Percentiles rank a stretch among this genome's conserved stretches.
These are phyloP conservation scores for Polyploca ridens DNA, from an alignment of 2,888 invertebrate species.

Conservation along the genomic window DNA sequence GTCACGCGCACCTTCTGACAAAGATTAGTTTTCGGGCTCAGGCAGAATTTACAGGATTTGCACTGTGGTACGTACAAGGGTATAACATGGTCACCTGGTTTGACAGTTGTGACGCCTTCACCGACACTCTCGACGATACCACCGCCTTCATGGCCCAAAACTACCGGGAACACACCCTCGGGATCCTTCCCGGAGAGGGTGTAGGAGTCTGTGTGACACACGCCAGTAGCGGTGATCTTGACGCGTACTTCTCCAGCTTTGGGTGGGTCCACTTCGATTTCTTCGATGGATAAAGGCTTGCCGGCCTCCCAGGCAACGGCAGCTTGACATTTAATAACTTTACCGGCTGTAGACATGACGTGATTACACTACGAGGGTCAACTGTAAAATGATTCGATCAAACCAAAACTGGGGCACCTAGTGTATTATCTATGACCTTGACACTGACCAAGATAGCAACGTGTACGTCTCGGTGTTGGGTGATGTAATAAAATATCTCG, in stretches of 20 bases:
- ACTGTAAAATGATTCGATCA: constrained; percentile 39
- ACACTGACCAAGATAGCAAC: constrained; percentile 22
- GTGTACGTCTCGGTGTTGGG: constrained; percentile 17
- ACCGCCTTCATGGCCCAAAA: constrained; percentile 98
- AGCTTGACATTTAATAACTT: constrained; percentile 96
- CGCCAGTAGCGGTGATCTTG: constrained; percentile 90
- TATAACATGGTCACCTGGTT: constrained; percentile 98
- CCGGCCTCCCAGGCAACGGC: constrained; percentile 99
- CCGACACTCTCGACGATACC: constrained; percentile 99
- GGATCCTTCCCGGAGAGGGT: constrained; percentile 95
- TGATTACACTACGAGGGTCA: constrained; percentile 36
- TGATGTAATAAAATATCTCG: constrained; percentile 37
- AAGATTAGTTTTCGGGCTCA: constrained; percentile 97
- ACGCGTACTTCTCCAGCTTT: constrained; percentile 96
- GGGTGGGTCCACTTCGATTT: constrained; percentile 97
- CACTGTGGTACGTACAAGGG: constrained; percentile 99
- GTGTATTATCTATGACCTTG: background rate
- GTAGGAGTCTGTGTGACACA: constrained; percentile 97
- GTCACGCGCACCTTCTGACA: constrained; percentile 96
- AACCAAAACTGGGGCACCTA: constrained; percentile 9
- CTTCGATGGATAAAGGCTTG: constrained; percentile 94
- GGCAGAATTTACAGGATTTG: constrained; percentile 97
- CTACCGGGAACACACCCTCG: constrained; percentile 95
- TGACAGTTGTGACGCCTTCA: constrained; percentile 93
- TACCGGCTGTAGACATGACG: constrained; percentile 73